Base-by-base conservation (phyloP, 2,797 vertebrate species). In the Gila robusta region DNA sequence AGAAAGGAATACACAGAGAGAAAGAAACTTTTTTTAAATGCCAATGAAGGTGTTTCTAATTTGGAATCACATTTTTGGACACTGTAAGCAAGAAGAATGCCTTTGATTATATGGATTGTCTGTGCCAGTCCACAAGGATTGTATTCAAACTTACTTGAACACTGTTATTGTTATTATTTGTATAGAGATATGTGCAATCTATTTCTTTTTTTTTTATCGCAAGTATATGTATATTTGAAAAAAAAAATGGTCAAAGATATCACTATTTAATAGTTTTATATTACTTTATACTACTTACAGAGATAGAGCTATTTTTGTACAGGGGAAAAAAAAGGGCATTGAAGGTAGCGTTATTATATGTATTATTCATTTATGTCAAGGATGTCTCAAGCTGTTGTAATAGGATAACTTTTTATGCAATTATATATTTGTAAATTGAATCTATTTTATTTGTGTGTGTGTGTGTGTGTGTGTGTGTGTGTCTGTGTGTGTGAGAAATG, bases 241-340 rank as follows among this genome's bases (percentile, higher is more conserved):
- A 71, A 80, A 66, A 85, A 80, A 89, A 87, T 66, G 81, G 81
- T 87, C 87, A 70, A 85, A 94, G 92, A 92, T 94, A 92, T 82
- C 88, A 91, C 94, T 96, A 96, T 96, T 96, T 96, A 96, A 95
- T 94, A 94, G 92, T 95, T 94, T 94, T 95, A 94, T 94, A 94
- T 94, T 92, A 93, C 93, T 94, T 93, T 91, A 91, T 93, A 94
- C 90, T 95, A 94, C 94, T 93, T 93, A 93, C 93, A 91, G 93
- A 95, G 94, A 95, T 93, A 35, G 44, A 91, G 91, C 91, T 96
- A 96, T 96, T 96, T 96, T 96, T 96, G 94, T 96, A 96, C 93
- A 95, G 94, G 92, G 95, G 92, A 2, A 94, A 92, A 92, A 93
- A 93, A 94, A 93, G 95, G 95, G 95, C 95, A 96, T 96, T 96